These are phyloP conservation scores for Neomonachus schauinslandi DNA, from an alignment of 2,113 vertebrate species.

Conservation along the genomic window DNA sequence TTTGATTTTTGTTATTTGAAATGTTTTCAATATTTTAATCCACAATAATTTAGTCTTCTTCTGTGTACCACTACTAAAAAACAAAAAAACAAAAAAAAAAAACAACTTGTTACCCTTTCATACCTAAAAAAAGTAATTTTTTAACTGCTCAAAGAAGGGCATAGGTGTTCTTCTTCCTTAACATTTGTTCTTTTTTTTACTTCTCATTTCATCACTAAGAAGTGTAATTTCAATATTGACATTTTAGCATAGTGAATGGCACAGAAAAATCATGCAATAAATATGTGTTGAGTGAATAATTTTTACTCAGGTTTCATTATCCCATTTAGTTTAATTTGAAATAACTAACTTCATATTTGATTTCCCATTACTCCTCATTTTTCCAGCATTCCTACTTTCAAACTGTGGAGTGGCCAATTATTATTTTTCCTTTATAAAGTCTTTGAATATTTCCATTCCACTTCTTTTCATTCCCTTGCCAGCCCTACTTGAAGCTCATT, in stretches of 20 bases:
- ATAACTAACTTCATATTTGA: not conserved
- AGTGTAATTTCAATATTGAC: not conserved
- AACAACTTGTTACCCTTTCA: not conserved
- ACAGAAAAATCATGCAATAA: not conserved
- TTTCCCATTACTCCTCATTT: not conserved
- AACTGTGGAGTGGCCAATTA: not conserved
- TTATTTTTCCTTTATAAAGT: not conserved
- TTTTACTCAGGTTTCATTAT: not conserved
- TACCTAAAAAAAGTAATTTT: not conserved
- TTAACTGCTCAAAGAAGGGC: not conserved
- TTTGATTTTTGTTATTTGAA: not conserved
- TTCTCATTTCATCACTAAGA: not conserved
- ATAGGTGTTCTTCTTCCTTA: not conserved
- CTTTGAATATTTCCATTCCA: not conserved
- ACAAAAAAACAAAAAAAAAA: not conserved
- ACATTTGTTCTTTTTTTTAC: not conserved
- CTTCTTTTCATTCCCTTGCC: not conserved
- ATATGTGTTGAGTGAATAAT: not conserved
- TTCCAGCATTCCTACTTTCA: not conserved
- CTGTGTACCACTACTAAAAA: not conserved
- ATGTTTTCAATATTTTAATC: not conserved
- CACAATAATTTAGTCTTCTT: not conserved
- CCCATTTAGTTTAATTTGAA: not conserved
- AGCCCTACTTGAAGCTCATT: not conserved
- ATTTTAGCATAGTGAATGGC: not conserved